Conservation (phyloP, 2,888 invertebrate species). For the Parapristionchus giblindavisi region DNA sequence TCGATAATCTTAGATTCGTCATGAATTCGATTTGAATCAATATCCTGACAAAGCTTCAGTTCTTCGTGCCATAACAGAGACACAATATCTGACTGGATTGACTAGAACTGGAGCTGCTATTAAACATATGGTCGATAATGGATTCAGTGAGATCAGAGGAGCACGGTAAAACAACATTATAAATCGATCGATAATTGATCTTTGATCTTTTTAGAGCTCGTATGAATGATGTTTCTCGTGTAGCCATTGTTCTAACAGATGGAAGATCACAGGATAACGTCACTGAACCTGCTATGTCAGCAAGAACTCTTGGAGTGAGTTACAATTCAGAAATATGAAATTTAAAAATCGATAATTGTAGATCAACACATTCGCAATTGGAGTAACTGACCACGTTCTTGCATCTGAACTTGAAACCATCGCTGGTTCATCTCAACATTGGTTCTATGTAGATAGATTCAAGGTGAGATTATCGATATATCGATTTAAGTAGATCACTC, state of each 20-base stretch:
- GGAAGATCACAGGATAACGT: constrained; percentile 71
- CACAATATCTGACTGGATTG: constrained; percentile 66
- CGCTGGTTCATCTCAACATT: constrained; percentile 66
- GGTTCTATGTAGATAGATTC: constrained; percentile 70
- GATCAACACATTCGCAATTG: constrained; percentile 70
- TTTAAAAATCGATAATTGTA: background rate
- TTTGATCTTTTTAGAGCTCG: constrained; percentile 37
- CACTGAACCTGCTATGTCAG: constrained; percentile 67
- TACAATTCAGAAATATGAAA: background rate
- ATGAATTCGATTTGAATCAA: constrained; percentile 68
- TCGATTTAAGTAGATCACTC: constrained; percentile 10
- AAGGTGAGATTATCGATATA: constrained; percentile 55
- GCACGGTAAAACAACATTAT: constrained; percentile 51
- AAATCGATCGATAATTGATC: background rate
- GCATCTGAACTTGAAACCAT: constrained; percentile 69
- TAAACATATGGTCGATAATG: constrained; percentile 69
- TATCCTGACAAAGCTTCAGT: constrained; percentile 46
- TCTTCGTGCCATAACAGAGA: constrained; percentile 50
- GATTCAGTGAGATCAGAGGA: constrained; percentile 67
- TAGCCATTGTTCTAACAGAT: constrained; percentile 71
- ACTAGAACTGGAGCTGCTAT: constrained; percentile 69
- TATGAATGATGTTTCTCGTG: constrained; percentile 62
- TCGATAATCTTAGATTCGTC: constrained; percentile 53
- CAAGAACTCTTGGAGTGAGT: constrained; percentile 58
- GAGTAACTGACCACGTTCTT: constrained; percentile 69